Evolutionary conservation across 1,140 invertebrate genomes (phyloP).

Genomic region (Holcopasites calliopsidis): DNA sequence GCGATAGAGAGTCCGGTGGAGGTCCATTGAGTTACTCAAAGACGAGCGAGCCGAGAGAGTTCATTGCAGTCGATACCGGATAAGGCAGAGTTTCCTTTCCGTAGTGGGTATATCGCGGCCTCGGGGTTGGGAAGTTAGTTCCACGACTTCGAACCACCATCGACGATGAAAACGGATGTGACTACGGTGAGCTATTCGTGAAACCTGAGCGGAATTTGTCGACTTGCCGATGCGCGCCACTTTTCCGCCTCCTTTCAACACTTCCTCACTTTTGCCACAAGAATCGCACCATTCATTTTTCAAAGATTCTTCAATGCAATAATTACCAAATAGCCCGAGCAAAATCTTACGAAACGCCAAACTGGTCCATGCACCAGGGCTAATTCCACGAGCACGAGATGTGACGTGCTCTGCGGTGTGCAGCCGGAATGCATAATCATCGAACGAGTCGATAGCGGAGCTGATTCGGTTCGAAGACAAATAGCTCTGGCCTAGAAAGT

Average conservation of each 20-base stretch:
- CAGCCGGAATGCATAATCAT: conserved; percentile 23
- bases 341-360: too few relatives aligned
- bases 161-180: conserved; percentile 1
- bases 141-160: background rate
- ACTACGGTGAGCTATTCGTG: conserved; percentile 19
- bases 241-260: conserved; percentile 15
- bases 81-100: conserved; percentile 2
- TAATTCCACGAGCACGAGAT: background rate
- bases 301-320: background rate
- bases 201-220: conserved; percentile 31
- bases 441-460: background rate
- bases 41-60: background rate
- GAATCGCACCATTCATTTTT: too few relatives aligned
- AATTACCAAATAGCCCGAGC: background rate
- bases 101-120: background rate
- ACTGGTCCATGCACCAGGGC: background rate
- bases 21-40: conserved; percentile 48
- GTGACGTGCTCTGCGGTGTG: conserved; percentile 15
- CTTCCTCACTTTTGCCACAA: conserved; percentile 20
- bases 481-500: conserved; percentile 35
- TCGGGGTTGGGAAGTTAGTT: conserved; percentile 1
- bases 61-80: background rate
- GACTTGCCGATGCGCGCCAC: background rate
- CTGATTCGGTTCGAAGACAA: conserved; percentile 44
- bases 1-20: conserved; percentile 21